phyloP scores from a whole-genome alignment of 2,888 invertebrate species.

The Nomada lathburiana region DNA sequence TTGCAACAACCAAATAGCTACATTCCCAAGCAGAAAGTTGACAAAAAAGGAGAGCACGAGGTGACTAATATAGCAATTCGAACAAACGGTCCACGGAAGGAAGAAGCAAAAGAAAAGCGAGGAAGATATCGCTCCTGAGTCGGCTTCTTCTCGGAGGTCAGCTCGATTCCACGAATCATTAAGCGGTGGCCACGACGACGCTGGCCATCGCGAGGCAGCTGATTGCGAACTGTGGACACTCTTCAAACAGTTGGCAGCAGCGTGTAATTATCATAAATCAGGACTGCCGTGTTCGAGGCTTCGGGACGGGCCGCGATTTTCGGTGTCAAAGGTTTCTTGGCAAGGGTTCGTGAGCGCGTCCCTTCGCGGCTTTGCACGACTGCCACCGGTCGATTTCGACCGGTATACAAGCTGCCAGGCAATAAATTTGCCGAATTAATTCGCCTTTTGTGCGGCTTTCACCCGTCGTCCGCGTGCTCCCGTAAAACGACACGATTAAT shows the following conservation, averaged over 20 bases:
- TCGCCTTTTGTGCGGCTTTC: constrained; percentile 75
- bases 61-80: constrained; percentile 3
- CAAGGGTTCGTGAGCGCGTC: constrained; percentile 27
- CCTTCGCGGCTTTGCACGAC: constrained; percentile 18
- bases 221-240: constrained; percentile 64
- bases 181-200: constrained; percentile 59
- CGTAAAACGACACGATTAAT: constrained; percentile 67
- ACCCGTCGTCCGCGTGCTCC: constrained; percentile 38
- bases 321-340: constrained; percentile 57
- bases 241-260: constrained; percentile 72
- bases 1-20: too few relatives aligned
- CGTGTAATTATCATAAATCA: constrained; percentile 81
- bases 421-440: constrained; percentile 77
- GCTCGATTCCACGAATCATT: constrained; percentile 77
- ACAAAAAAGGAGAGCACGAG: not conserved
- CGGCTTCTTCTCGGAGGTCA: constrained; percentile 51
- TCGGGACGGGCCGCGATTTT: constrained; percentile 11
- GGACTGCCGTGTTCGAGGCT: constrained; percentile 59
- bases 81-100: constrained; percentile 15
- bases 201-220: constrained; percentile 48
- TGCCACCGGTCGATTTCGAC: constrained; percentile 47
- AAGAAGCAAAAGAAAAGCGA: not conserved
- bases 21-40: not conserved
- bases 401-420: constrained; percentile 61
- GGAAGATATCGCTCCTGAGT: constrained; percentile 36